phyloP scores from a whole-genome alignment of 2,113 vertebrate species.

The Zapus hudsonius region DNA sequence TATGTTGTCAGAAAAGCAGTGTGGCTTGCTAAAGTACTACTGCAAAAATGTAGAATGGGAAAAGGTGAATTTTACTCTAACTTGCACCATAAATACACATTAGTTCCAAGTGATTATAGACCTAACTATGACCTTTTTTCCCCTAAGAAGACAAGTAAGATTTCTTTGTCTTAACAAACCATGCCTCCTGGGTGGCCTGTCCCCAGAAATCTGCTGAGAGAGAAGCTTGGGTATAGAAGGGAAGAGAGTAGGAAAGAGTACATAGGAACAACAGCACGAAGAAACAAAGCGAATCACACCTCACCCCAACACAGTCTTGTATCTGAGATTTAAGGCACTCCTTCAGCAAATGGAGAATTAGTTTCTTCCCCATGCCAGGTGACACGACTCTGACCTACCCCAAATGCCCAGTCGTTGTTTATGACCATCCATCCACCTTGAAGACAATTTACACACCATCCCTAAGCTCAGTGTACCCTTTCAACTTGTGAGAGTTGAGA shows the following conservation, averaged over 20 bases:
- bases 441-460: neutral
- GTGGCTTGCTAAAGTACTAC: neutral
- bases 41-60: neutral
- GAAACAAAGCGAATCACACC: neutral
- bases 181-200: neutral
- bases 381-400: too few relatives aligned
- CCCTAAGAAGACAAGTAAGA: neutral
- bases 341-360: neutral
- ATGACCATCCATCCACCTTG: neutral
- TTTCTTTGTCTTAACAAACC: neutral
- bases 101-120: neutral
- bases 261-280: accelerated
- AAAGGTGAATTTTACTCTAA: constrained; percentile 22
- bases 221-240: too few relatives aligned
- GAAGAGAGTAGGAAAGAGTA: too few relatives aligned
- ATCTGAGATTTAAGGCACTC: neutral
- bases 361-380: neutral
- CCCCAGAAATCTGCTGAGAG: neutral
- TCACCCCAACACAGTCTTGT: neutral
- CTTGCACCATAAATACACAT: neutral
- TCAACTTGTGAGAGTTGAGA: neutral
- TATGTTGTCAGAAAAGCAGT: neutral
- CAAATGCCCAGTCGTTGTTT: neutral
- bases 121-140: neutral
- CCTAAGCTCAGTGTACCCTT: neutral